phyloP scores from a whole-genome alignment of 2,888 invertebrate genomes.

The Cantharis lateralis region DNA sequence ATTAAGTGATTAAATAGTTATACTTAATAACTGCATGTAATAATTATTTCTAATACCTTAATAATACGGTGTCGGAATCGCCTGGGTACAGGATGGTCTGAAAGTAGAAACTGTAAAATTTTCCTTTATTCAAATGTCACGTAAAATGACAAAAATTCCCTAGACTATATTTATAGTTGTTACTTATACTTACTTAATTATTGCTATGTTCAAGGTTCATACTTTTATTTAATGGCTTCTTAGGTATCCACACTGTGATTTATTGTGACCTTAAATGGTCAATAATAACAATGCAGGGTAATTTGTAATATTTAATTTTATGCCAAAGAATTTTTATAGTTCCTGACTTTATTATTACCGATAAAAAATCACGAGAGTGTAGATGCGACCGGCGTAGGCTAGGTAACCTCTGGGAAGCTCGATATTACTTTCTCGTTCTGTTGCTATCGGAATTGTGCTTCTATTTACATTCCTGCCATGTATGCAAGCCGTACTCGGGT shows the following conservation, averaged over 20 bases:
- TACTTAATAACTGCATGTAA: conserved; percentile 5
- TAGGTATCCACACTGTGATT: background rate
- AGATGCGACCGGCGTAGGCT: background rate
- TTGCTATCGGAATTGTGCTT: background rate
- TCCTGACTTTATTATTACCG: background rate
- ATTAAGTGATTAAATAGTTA: conserved; percentile 6
- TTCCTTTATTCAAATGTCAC: background rate
- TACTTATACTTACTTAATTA: background rate
- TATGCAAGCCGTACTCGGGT: background rate
- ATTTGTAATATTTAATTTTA: background rate
- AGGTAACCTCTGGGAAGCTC: background rate
- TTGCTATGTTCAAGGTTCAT: background rate
- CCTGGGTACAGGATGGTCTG: background rate
- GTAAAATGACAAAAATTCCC: background rate
- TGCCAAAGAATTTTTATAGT: background rate
- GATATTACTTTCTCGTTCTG: background rate
- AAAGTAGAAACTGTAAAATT: background rate
- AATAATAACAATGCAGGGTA: background rate
- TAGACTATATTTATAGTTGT: background rate
- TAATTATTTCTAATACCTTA: conserved; percentile 12
- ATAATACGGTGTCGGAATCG: conserved; percentile 6
- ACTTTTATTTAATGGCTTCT: background rate
- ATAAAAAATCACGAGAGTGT: background rate
- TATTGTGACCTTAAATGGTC: background rate
- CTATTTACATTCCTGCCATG: background rate